Percentiles rank a stretch among this genome's conserved stretches.
These are phyloP conservation scores for Pseudochirops cupreus DNA, from an alignment of 2,797 vertebrate species.

Conservation along the genomic window DNA sequence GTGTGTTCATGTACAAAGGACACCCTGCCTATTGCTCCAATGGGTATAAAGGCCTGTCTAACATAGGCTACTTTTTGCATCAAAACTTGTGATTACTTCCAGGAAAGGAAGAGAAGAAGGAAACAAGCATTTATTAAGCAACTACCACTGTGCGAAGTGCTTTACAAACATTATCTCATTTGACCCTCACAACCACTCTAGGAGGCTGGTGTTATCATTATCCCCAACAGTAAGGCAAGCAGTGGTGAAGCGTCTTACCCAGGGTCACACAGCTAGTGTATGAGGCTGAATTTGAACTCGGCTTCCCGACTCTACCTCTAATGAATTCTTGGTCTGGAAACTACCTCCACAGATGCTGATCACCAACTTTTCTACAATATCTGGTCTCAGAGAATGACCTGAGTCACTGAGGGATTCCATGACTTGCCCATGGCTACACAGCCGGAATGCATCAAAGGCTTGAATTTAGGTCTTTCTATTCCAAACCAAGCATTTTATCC, in stretches of 20 bases:
- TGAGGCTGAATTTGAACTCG: background rate
- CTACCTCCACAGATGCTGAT: background rate
- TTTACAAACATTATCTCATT: background rate
- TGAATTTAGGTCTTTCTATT: background rate
- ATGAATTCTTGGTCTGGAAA: background rate
- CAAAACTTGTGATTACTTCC: background rate
- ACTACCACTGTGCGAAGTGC: background rate
- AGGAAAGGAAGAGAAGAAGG: background rate
- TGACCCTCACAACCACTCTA: background rate
- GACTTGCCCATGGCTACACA: background rate
- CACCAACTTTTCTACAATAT: background rate
- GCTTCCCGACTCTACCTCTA: background rate
- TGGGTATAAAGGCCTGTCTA: background rate
- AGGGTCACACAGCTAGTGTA: background rate
- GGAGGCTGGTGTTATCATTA: background rate
- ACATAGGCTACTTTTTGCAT: background rate
- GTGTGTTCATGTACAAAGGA: conserved; percentile 58
- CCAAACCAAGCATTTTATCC: background rate
- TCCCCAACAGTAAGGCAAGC: background rate
- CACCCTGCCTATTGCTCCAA: background rate
- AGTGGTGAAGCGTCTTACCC: background rate
- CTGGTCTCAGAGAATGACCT: background rate
- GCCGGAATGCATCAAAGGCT: background rate
- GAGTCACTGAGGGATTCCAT: background rate
- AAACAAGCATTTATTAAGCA: background rate